Conservation (phyloP, 2,797 vertebrate species). For the Rhabdomys pumilio region DNA sequence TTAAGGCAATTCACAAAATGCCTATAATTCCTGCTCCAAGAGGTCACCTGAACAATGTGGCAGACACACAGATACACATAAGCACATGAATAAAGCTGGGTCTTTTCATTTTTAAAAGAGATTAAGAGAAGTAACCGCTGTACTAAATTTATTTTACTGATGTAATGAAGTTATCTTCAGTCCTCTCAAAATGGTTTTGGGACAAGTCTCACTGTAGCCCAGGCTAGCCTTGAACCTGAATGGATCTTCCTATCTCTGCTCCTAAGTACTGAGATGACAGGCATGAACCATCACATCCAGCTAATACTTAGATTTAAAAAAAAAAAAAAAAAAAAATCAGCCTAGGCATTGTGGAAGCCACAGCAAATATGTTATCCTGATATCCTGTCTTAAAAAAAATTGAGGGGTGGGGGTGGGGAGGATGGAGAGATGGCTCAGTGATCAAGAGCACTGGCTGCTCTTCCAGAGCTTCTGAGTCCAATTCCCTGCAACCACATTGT, state of each 20-base stretch:
- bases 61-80: neutral
- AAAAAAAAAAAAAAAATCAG: neutral
- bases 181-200: conserved; percentile 32
- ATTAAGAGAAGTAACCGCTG: neutral
- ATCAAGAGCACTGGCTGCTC: neutral
- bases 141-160: neutral
- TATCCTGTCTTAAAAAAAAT: neutral
- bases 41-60: neutral
- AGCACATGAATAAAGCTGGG: neutral
- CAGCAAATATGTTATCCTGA: neutral
- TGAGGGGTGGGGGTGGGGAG: no score
- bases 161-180: neutral
- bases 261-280: neutral
- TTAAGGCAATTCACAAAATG: neutral
- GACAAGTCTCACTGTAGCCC: neutral
- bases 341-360: neutral
- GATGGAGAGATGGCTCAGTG: neutral
- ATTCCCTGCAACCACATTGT: neutral
- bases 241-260: neutral
- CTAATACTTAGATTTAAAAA: conserved; percentile 14
- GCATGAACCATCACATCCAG: neutral
- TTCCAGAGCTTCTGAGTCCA: neutral
- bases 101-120: neutral
- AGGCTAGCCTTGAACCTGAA: neutral
- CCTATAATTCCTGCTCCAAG: neutral